phyloP scores from a whole-genome alignment of 1,140 invertebrate genomes.

The Hypsibius dujardini region DNA sequence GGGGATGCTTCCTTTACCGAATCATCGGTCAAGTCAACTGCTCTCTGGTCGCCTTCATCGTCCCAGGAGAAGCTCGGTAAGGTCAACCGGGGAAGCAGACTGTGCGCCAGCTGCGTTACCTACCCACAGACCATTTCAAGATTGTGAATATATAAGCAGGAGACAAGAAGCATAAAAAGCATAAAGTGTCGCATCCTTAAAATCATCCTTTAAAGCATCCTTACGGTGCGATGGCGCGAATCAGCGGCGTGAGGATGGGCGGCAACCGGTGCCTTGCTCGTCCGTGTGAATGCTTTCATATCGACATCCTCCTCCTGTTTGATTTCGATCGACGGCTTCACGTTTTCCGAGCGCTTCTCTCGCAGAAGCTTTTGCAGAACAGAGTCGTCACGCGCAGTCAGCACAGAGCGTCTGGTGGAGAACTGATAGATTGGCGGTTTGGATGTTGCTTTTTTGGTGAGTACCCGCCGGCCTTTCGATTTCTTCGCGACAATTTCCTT shows the following conservation, averaged over 20 bases:
- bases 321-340: not conserved
- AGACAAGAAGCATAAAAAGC: no score
- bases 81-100: conserved; percentile 21
- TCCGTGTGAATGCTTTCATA: conserved; percentile 1
- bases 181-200: no score
- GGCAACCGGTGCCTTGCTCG: no score
- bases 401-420: conserved; percentile 17
- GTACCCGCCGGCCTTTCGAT: not conserved
- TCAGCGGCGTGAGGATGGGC: no score
- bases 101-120: no score
- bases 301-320: conserved; percentile 11
- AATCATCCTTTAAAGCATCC: no score
- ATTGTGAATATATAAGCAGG: no score
- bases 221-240: no score
- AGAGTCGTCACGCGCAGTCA: conserved; percentile 19
- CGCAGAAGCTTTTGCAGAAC: not conserved
- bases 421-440: not conserved
- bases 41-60: conserved; percentile 21
- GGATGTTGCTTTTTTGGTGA: not conserved
- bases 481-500: conserved; percentile 24
- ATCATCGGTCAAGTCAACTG: conserved; percentile 22
- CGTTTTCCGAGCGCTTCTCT: not conserved
- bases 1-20: conserved; percentile 26
- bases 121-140: no score
- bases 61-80: conserved; percentile 27